Evolutionary conservation across 2,797 vertebrate species (phyloP).

Genomic region (Melanitta fusca): DNA sequence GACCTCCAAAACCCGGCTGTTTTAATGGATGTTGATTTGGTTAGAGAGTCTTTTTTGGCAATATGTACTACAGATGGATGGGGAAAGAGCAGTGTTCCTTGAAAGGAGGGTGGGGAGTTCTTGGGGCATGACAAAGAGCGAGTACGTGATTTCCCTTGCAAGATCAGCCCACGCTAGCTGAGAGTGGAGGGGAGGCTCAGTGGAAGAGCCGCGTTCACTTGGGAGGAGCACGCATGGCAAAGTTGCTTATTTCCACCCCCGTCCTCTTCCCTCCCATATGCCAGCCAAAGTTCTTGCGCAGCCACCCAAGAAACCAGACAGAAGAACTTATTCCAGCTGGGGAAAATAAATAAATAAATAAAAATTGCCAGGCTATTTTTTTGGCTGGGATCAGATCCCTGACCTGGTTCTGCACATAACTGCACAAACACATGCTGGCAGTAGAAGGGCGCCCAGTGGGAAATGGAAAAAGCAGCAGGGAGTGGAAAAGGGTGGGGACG

Average conservation of each 20-base stretch:
- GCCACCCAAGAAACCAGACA: conserved; percentile 54
- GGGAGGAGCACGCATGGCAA: background rate
- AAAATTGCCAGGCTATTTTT: background rate
- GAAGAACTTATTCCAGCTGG: conserved; percentile 18
- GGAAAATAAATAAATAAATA: background rate
- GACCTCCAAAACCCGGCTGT: background rate
- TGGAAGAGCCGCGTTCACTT: background rate
- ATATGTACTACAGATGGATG: accelerated
- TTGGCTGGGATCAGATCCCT: background rate
- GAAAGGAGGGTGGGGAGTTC: background rate
- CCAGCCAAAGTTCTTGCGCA: conserved; percentile 26
- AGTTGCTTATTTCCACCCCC: background rate
- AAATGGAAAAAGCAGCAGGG: conserved; percentile 56
- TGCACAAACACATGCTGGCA: conserved; percentile 24
- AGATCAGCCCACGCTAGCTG: background rate
- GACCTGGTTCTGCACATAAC: conserved; percentile 36
- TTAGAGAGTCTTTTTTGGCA: background rate
- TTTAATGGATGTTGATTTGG: background rate
- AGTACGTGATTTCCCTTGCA: background rate
- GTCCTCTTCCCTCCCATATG: background rate
- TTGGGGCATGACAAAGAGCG: background rate
- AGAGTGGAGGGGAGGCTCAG: background rate
- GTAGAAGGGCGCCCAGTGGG: background rate
- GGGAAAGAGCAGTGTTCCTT: background rate
- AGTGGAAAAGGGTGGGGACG: conserved; percentile 53